Evolutionary conservation across 2,888 invertebrate species (phyloP).

Genomic region (Sceliomorpha sp.): DNA sequence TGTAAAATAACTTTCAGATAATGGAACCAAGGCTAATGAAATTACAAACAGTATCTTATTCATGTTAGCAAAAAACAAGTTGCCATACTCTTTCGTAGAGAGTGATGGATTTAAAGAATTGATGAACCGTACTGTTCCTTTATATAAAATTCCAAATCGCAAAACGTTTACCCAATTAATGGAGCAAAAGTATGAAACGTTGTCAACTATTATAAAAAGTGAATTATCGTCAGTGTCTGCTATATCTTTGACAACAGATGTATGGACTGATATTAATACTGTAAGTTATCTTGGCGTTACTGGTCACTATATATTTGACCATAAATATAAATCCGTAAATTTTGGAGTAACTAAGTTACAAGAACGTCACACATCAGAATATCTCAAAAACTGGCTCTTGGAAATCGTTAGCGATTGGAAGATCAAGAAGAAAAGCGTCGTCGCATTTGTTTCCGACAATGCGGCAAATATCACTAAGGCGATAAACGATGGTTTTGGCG

Average conservation of each 20-base stretch:
- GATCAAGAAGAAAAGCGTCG: constrained; percentile 46
- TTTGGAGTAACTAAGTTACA: constrained; percentile 49
- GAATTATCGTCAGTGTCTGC: constrained; percentile 19
- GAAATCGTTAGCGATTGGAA: constrained; percentile 47
- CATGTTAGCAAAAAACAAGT: constrained; percentile 27
- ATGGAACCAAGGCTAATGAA: constrained; percentile 22
- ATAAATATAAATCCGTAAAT: constrained; percentile 26
- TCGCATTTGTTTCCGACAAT: constrained; percentile 54
- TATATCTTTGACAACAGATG: constrained; percentile 46
- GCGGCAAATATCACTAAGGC: constrained; percentile 58
- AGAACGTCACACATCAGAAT: constrained; percentile 52
- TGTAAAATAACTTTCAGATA: constrained; percentile 6
- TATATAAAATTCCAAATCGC: constrained; percentile 33
- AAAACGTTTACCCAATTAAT: constrained; percentile 25
- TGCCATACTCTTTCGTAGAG: constrained; percentile 21
- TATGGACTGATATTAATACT: constrained; percentile 49
- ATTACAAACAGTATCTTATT: constrained; percentile 77
- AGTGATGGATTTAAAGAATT: constrained; percentile 33
- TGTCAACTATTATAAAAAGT: constrained; percentile 28
- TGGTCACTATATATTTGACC: constrained; percentile 12
- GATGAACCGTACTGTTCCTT: constrained; percentile 19
- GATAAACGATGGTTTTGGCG: constrained; percentile 45
- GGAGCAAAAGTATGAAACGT: constrained; percentile 26
- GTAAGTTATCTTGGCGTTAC: constrained; percentile 31
- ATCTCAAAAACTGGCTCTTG: constrained; percentile 39